Evolutionary conservation across 2,888 invertebrate genomes (phyloP).

Genomic region (Nebria salina): DNA sequence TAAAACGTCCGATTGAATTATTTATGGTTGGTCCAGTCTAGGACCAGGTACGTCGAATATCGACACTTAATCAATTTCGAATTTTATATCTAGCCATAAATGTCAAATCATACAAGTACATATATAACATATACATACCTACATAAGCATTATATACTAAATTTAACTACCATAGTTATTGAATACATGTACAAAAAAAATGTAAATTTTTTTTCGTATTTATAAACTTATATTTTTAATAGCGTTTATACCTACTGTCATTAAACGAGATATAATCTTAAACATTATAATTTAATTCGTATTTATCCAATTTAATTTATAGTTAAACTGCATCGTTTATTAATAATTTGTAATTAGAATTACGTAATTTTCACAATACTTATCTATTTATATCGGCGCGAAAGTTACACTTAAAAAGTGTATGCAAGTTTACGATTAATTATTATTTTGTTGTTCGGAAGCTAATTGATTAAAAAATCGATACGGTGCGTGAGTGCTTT

Average conservation of each 20-base stretch:
- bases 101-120: conserved; percentile 28
- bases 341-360: not conserved
- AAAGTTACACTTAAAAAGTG: not conserved
- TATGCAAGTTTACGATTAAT: not conserved
- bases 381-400: no score
- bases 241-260: not conserved
- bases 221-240: not conserved
- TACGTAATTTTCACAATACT: no score
- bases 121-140: conserved; percentile 2
- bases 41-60: conserved; percentile 38
- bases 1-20: conserved; percentile 34
- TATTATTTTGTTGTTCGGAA: not conserved
- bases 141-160: conserved; percentile 1
- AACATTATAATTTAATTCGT: no score
- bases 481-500: not conserved
- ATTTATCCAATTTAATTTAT: no score
- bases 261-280: no score
- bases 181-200: conserved; percentile 13
- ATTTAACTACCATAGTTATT: conserved; percentile 28
- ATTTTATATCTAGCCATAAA: conserved; percentile 38
- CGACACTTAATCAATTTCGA: conserved; percentile 41
- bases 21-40: conserved; percentile 36
- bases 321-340: no score
- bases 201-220: not conserved
- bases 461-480: not conserved